Evolutionary conservation across 2,888 invertebrate genomes (phyloP).

Genomic region (Autographa gamma): DNA sequence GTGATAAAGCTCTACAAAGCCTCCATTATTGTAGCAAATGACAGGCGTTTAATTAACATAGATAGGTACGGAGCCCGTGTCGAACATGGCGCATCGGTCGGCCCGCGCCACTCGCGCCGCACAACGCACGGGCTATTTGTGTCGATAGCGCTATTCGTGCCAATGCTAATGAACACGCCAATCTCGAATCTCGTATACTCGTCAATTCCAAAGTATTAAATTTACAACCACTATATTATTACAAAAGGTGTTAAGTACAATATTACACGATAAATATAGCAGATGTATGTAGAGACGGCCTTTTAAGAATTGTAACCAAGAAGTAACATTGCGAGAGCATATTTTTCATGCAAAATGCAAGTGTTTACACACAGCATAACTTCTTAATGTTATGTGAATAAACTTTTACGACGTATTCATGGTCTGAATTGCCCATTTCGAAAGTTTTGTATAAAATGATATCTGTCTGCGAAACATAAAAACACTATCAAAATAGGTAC

Average conservation of each 20-base stretch:
- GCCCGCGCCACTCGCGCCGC: constrained; percentile 41
- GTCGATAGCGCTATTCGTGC: constrained; percentile 77
- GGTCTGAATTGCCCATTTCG: constrained; percentile 61
- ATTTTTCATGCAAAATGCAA: constrained; percentile 34
- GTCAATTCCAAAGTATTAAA: constrained; percentile 64
- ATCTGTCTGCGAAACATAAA: constrained; percentile 43
- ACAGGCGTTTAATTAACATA: constrained; percentile 70
- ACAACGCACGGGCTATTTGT: constrained; percentile 62
- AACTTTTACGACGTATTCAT: constrained; percentile 73
- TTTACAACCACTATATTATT: constrained; percentile 55
- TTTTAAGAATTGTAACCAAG: background rate
- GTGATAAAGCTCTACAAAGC: constrained; percentile 49
- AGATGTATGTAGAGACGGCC: constrained; percentile 6
- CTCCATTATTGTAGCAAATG: constrained; percentile 56
- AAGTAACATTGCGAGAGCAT: constrained; percentile 21
- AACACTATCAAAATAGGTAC: constrained; percentile 17
- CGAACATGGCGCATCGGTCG: constrained; percentile 62
- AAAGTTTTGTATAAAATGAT: constrained; percentile 58
- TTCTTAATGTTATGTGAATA: constrained; percentile 62
- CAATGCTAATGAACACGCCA: constrained; percentile 80
- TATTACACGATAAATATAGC: background rate
- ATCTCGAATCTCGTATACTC: constrained; percentile 73
- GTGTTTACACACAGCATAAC: constrained; percentile 33
- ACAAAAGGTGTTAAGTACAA: constrained; percentile 28
- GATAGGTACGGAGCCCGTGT: constrained; percentile 41